Conservation (phyloP, 1,140 invertebrate species). For the Leptinotarsa undecemlineata region DNA sequence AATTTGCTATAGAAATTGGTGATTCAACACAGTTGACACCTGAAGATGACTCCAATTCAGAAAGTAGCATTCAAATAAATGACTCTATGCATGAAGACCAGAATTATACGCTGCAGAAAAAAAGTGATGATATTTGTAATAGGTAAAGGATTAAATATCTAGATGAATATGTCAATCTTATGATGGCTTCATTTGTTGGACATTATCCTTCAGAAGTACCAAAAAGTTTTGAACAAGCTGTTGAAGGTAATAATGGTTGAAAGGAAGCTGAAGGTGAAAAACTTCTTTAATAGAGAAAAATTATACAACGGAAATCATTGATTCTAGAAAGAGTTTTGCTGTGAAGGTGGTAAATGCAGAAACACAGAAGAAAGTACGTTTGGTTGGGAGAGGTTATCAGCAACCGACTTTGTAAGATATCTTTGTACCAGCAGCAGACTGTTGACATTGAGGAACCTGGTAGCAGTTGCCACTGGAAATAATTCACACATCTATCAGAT, state of each 20-base stretch:
- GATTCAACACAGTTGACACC: neutral
- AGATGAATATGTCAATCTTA: neutral
- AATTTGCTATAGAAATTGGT: constrained; percentile 10
- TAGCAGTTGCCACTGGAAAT: neutral
- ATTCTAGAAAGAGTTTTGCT: constrained; percentile 51
- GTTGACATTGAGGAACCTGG: neutral
- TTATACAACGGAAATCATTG: constrained; percentile 45
- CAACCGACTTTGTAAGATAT: neutral
- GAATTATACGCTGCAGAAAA: constrained; percentile 23
- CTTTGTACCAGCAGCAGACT: neutral
- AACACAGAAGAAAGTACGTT: neutral
- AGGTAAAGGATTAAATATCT: neutral
- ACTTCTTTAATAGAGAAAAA: constrained; percentile 37
- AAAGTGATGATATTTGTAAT: constrained; percentile 4
- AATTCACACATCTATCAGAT: no score
- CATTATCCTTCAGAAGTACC: constrained; percentile 29
- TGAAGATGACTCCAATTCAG: neutral
- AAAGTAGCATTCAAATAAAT: neutral
- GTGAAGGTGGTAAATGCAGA: neutral
- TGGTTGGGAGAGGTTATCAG: neutral
- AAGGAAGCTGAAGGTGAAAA: constrained; percentile 43
- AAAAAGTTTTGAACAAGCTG: neutral
- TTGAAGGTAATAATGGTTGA: constrained; percentile 30
- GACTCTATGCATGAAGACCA: constrained; percentile 9
- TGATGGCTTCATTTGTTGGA: constrained; percentile 14